Evolutionary conservation across 35 echinoderm and acorn worm genomes (phyloP), one percentile per base, ranked within the genome.

Genomic region (Amphiura filiformis): DNA sequence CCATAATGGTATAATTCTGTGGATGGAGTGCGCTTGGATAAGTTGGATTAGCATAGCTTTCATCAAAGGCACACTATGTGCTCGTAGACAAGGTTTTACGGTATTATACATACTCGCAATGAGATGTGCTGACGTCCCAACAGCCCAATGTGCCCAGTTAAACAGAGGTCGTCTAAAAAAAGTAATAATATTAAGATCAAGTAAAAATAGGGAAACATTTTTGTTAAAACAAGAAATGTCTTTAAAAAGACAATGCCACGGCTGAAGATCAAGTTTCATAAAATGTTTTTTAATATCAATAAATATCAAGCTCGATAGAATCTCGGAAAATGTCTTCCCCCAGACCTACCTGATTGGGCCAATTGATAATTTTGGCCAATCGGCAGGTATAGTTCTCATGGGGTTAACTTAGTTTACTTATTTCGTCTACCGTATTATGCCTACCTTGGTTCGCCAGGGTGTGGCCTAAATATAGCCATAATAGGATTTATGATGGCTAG

Each of bases 381-480:
- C n/a, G n/a, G n/a, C n/a, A n/a, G n/a, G n/a, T n/a, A n/a, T n/a
- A n/a, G n/a, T n/a, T n/a, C n/a, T n/a, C n/a, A n/a, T n/a, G n/a
- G n/a, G n/a, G n/a, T n/a, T n/a, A n/a, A n/a, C n/a, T n/a, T n/a
- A n/a, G n/a, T n/a, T n/a, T n/a, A n/a, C n/a, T n/a, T n/a, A n/a
- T n/a, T n/a, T n/a, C n/a, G n/a, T n/a, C n/a, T n/a, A n/a, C n/a
- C n/a, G n/a, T n/a, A n/a, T n/a, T n/a, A 14, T 39, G 44, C 65
- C 81, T 93, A 93, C 91, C 82, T 93, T 37, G 91, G 86, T 44
- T 77, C 78, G 0, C 86, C 91, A n/a, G 91, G 91, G 36, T 93
- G 91, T 31, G 91, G 91, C 80, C 91, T 93, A 37, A 93, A 93
- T 3, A 93, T 79, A 32, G 91, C 91, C 91, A 93, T 93, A 39